Base-by-base conservation (phyloP, 2,888 invertebrate species). In the Automeris io region DNA sequence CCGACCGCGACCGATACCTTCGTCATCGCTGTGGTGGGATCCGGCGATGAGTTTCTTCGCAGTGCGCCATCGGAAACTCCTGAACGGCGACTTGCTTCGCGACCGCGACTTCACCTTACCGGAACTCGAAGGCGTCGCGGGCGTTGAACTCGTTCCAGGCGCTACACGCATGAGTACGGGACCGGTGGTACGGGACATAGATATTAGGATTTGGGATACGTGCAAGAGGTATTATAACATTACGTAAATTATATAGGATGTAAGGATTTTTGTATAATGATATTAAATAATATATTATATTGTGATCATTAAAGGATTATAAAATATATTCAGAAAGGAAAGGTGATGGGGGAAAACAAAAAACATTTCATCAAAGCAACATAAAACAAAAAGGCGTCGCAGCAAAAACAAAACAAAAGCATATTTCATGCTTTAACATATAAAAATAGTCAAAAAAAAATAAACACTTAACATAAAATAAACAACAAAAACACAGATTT, bases 21-120 rank as follows among this genome's bases (percentile, higher is more conserved):
- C 94, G 76, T 95, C 95, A 69, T 95, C 95, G 76, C 93, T 93
- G 68, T 91, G 92, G 55, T 91, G 92, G 37, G 91, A 87, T 55
- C 91, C 91, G 47, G 91, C 90, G 64, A 90, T 82, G 48, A 89
- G 86, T 59, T 89, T 90, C 78, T 91, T 89, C 51, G 92, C 91
- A 76, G 94, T 94, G 88, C 93, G 93, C 95, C 95, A 95, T 52
- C 95, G 91, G 90, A 95, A 95, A 88, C 95, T 95, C 74, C 95
- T 90, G 91, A 96, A 96, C 47, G 96, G 96, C 64, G 96, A 96
- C 89, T 96, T 96, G 89, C 96, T 96, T 67, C 96, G 92, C 61
- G 96, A 95, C 57, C 95, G 91, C 74, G 93, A 91, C 90, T 94
- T 94, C 89, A 90, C 88, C 86, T 90, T 89, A 80, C 90, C 89